Evolutionary conservation across 2,113 vertebrate genomes (phyloP).

Genomic region (Cricetomys ansorgei): DNA sequence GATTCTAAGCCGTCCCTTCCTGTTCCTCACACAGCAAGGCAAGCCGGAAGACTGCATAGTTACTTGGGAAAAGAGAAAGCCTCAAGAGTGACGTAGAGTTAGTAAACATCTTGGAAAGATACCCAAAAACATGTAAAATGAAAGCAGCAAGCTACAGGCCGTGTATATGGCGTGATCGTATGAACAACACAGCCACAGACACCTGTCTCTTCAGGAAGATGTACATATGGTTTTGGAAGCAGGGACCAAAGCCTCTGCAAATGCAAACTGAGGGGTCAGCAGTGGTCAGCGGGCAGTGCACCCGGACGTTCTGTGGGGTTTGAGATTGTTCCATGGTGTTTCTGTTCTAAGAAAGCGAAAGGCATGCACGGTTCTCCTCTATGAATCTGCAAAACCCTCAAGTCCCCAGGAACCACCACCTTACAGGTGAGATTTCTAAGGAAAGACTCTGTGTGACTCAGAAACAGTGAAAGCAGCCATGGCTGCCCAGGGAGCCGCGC

Average conservation of each 20-base stretch:
- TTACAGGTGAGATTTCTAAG: neutral
- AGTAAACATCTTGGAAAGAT: neutral
- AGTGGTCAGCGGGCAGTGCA: neutral
- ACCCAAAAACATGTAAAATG: neutral
- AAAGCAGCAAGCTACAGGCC: neutral
- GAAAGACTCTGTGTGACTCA: neutral
- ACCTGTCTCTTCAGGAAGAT: neutral
- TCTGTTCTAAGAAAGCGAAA: neutral
- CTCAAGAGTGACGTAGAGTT: neutral
- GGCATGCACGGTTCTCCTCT: neutral
- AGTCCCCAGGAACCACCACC: neutral
- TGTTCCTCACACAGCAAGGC: neutral
- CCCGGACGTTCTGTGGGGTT: neutral
- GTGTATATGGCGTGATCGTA: neutral
- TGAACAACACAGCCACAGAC: no score
- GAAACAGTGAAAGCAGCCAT: accelerated
- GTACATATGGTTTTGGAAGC: neutral
- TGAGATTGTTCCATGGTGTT: neutral
- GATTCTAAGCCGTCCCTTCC: neutral
- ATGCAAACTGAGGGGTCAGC: neutral
- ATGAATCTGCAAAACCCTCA: neutral
- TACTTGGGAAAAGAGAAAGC: neutral
- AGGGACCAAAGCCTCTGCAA: neutral
- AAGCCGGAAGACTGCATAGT: neutral
- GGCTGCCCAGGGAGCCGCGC: slow-evolving; percentile 50